phyloP scores from a whole-genome alignment of 1,140 invertebrate genomes.

The Zelostemma sp. region DNA sequence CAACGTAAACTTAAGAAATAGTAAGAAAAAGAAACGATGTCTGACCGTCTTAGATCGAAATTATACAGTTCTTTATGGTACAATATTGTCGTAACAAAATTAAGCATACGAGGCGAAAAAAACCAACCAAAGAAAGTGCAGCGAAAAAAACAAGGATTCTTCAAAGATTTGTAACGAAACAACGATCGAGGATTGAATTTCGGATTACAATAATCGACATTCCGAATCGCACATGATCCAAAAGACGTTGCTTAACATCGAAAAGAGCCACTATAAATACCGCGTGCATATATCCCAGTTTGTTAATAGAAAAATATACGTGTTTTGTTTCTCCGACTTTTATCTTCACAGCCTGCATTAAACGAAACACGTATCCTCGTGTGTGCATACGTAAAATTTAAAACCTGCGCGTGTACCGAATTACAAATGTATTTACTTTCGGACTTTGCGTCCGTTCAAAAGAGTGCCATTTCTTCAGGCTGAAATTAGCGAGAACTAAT shows the following conservation, averaged over 20 bases:
- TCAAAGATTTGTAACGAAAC: too few species aligned
- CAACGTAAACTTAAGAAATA: neutral
- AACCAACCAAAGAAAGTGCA: too few species aligned
- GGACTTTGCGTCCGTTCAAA: slow-evolving; percentile 12
- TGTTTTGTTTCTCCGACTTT: slow-evolving; percentile 52
- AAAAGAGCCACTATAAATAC: slow-evolving; percentile 38
- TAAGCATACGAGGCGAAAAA: too few species aligned
- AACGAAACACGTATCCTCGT: slow-evolving; percentile 52
- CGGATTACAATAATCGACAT: too few species aligned
- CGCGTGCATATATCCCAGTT: slow-evolving; percentile 36
- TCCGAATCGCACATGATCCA: neutral
- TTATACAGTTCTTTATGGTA: neutral
- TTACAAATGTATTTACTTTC: slow-evolving; percentile 8
- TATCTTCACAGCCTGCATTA: slow-evolving; percentile 61
- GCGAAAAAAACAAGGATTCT: too few species aligned
- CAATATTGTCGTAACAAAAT: neutral
- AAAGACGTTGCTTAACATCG: neutral
- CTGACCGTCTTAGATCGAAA: neutral
- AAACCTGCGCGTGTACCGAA: slow-evolving; percentile 35
- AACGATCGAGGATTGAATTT: too few species aligned
- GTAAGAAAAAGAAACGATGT: neutral
- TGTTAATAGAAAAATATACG: slow-evolving; percentile 62
- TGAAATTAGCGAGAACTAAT: slow-evolving; percentile 7
- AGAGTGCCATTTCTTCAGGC: slow-evolving; percentile 25
- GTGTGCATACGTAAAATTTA: slow-evolving; percentile 39